Conservation (phyloP, 2,113 vertebrate species). For the Neodontobutis hainanensis region DNA sequence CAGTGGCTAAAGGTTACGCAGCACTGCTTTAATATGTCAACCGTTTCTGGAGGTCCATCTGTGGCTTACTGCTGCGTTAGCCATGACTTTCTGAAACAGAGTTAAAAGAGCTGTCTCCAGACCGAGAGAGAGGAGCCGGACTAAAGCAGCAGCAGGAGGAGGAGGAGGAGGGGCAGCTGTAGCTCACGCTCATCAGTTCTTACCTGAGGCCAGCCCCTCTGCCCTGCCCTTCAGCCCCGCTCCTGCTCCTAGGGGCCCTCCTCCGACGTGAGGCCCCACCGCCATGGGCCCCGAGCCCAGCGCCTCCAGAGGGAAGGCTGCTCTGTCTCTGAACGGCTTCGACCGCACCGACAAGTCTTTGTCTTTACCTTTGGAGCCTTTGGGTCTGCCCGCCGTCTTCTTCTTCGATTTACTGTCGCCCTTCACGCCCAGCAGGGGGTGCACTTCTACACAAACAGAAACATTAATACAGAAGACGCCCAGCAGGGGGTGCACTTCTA, state of each 20-base stretch:
- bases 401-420: conserved; percentile 99
- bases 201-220: conserved; percentile 94
- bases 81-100: too few relatives aligned
- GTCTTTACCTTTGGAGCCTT: conserved; percentile 99
- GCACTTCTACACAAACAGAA: conserved; percentile 84
- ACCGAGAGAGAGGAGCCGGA: too few relatives aligned
- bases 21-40: too few relatives aligned
- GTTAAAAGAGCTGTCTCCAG: too few relatives aligned
- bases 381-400: conserved; percentile 97
- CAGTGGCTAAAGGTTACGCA: too few relatives aligned
- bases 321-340: conserved; percentile 95
- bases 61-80: too few relatives aligned
- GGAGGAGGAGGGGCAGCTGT: conserved; percentile 36
- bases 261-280: conserved; percentile 39
- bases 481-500: conserved; percentile 92
- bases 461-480: neutral
- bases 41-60: too few relatives aligned
- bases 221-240: conserved; percentile 92
- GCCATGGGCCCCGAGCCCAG: conserved; percentile 67
- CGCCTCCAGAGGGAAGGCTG: conserved; percentile 87
- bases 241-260: conserved; percentile 72
- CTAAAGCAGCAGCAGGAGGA: conserved; percentile 26
- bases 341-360: conserved; percentile 99
- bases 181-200: conserved; percentile 68
- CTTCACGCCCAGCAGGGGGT: conserved; percentile 97